Conservation (phyloP, 2,113 vertebrate genomes). For the Speoplatyrhinus poulsoni region DNA sequence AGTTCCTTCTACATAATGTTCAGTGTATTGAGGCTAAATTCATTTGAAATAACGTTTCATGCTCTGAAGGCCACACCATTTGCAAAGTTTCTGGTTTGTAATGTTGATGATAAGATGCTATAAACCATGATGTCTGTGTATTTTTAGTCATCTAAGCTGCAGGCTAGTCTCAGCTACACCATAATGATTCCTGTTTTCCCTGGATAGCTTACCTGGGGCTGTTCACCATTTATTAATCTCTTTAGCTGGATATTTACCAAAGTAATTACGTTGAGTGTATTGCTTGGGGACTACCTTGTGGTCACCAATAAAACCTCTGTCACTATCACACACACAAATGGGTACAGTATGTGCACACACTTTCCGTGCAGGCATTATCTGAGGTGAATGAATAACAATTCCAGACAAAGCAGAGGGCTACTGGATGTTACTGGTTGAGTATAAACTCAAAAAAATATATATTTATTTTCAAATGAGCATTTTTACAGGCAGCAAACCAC, state of each 20-base stretch:
- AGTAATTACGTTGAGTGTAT: slow-evolving; percentile 12
- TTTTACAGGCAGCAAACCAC: too few relatives aligned
- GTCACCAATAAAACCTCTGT: neutral
- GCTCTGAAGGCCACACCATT: too few relatives aligned
- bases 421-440: too few relatives aligned
- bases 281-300: slow-evolving; percentile 6
- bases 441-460: too few relatives aligned
- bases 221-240: slow-evolving; percentile 26
- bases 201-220: slow-evolving; percentile 27
- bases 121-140: neutral
- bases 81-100: too few relatives aligned
- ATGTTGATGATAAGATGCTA: neutral
- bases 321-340: neutral
- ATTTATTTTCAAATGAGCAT: too few relatives aligned
- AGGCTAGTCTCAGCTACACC: neutral
- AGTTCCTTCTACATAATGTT: too few relatives aligned
- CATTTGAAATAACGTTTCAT: too few relatives aligned
- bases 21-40: too few relatives aligned
- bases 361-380: neutral
- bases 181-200: neutral
- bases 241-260: slow-evolving; percentile 33
- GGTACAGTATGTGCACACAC: neutral
- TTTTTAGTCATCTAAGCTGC: neutral
- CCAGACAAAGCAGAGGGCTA: too few relatives aligned
- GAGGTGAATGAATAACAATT: neutral